A percentile compares a stretch with the other conserved stretches of the same genome.
Conservation (phyloP, 2,113 vertebrate genomes). For the Rallus limicola region DNA sequence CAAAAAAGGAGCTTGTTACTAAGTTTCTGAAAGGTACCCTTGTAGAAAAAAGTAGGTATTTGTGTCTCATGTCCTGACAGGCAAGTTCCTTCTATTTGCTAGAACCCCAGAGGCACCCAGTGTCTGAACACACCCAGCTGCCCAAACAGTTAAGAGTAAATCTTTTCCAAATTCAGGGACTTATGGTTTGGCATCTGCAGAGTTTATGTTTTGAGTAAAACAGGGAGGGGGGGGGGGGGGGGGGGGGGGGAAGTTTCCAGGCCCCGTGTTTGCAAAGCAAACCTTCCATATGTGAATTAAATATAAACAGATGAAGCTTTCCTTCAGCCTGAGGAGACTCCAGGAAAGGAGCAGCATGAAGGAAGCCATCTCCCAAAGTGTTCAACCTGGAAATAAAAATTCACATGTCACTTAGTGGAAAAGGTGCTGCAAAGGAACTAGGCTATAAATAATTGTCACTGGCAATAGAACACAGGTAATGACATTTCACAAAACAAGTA, state of each 20-base stretch:
- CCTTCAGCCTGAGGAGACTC: not conserved
- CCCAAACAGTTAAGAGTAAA: not conserved
- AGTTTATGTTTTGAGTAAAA: not conserved
- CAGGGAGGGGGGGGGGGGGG: too few species aligned
- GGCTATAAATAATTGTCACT: not conserved
- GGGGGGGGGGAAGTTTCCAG: not conserved
- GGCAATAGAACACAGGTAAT: rapidly evolving
- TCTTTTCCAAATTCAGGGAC: not conserved
- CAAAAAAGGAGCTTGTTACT: not conserved
- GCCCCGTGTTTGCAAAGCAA: constrained; percentile 1
- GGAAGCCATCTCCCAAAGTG: not conserved
- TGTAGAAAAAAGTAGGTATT: not conserved
- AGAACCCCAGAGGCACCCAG: not conserved
- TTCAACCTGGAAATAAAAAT: not conserved
- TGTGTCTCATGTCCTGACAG: not conserved
- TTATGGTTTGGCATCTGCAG: not conserved
- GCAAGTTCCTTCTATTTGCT: not conserved
- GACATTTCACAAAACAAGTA: not conserved
- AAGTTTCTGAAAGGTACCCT: not conserved
- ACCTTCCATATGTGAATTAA: not conserved
- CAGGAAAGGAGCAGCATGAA: not conserved
- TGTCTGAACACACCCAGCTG: not conserved
- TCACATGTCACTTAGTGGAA: not conserved
- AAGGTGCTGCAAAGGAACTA: not conserved
- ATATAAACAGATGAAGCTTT: not conserved